These are phyloP conservation scores for Phortica okadai DNA, from an alignment of 2,888 invertebrate genomes.

Conservation along the genomic window DNA sequence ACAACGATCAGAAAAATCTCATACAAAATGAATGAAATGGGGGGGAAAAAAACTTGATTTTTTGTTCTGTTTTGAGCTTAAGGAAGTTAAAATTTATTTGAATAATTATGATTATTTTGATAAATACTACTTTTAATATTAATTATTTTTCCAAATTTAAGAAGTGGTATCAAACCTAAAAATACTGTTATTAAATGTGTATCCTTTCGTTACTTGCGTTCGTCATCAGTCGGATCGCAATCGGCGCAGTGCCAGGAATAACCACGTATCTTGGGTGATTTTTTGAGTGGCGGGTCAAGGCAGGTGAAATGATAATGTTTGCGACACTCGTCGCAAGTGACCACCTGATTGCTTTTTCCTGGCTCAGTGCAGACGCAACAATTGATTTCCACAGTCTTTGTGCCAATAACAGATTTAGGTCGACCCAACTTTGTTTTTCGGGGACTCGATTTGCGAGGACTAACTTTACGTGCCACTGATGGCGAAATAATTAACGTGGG, in stretches of 20 bases:
- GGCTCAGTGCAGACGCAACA: constrained; percentile 69
- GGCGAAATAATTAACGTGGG: constrained; percentile 34
- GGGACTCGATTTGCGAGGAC: constrained; percentile 67
- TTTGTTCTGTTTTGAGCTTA: too few species aligned
- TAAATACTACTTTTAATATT: neutral
- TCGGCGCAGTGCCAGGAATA: constrained; percentile 98
- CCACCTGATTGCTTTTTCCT: constrained; percentile 71
- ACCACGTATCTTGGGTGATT: constrained; percentile 94
- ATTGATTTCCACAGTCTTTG: constrained; percentile 52
- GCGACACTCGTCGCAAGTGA: constrained; percentile 93
- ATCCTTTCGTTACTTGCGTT: constrained; percentile 52
- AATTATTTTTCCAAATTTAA: neutral
- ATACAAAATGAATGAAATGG: too few species aligned
- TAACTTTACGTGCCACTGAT: constrained; percentile 58
- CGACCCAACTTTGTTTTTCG: constrained; percentile 56
- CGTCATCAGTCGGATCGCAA: constrained; percentile 89
- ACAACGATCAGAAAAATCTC: too few species aligned
- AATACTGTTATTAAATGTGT: neutral
- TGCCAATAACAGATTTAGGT: constrained; percentile 54
- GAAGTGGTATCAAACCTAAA: neutral
- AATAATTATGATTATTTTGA: too few species aligned
- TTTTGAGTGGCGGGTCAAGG: constrained; percentile 94
- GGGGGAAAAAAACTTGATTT: too few species aligned
- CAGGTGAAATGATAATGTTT: constrained; percentile 95
- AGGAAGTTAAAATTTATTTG: too few species aligned